Conservation (phyloP, 2,113 vertebrate genomes). For the Thamnaconus septentrionalis region DNA sequence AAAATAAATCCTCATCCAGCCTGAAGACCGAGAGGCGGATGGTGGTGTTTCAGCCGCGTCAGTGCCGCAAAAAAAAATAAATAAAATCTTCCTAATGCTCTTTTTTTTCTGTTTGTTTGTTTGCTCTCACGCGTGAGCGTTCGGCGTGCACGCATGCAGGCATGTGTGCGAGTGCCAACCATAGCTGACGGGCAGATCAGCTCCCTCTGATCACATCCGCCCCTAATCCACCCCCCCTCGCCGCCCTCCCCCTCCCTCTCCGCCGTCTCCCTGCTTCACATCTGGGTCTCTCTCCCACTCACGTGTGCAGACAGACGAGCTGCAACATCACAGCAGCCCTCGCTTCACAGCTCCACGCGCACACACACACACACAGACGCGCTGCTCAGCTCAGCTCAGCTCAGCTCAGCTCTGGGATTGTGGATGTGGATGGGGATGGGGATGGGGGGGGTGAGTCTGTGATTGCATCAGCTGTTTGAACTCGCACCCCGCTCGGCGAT, state of each 20-base stretch:
- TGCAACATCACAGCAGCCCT: constrained; percentile 62
- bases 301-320: constrained; percentile 73
- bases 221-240: constrained; percentile 46
- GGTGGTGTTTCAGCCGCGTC: too few species aligned
- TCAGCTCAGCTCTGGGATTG: constrained; percentile 7
- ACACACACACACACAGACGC: constrained; percentile 30
- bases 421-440: constrained; percentile 12
- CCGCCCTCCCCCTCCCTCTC: constrained; percentile 35
- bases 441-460: constrained; percentile 8
- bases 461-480: constrained; percentile 35
- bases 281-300: constrained; percentile 69
- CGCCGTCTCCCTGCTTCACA: constrained; percentile 50
- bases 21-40: not conserved
- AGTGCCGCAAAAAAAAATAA: too few species aligned
- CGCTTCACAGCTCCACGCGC: constrained; percentile 43
- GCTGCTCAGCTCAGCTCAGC: not conserved
- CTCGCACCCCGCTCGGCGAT: constrained; percentile 14
- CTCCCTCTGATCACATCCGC: constrained; percentile 64
- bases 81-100: too few species aligned
- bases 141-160: not conserved
- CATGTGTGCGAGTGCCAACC: constrained; percentile 22
- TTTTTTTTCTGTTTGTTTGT: too few species aligned
- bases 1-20: not conserved
- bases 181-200: constrained; percentile 66
- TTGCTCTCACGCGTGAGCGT: constrained; percentile 1